Evolutionary conservation across 1,140 invertebrate species (phyloP).

Genomic region (Aphis gossypii): DNA sequence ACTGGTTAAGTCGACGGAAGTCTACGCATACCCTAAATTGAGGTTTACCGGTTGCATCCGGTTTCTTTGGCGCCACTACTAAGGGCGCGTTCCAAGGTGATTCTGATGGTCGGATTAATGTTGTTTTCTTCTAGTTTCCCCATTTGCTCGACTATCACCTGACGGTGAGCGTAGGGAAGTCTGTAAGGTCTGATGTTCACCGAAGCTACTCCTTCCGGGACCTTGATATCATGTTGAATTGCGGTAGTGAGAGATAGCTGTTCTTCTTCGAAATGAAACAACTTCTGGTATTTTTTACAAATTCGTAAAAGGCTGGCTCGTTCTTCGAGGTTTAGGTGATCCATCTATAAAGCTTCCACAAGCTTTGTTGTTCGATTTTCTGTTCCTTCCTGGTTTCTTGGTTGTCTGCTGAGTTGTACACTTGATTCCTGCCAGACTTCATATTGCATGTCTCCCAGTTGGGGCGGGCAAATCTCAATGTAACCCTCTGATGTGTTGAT

Average conservation of each 20-base stretch:
- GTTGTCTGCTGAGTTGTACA: neutral
- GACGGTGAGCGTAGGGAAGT: neutral
- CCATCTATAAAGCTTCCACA: neutral
- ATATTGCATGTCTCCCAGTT: neutral
- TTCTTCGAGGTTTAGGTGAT: neutral
- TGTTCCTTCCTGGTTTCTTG: neutral
- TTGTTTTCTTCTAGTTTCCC: neutral
- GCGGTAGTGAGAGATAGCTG: neutral
- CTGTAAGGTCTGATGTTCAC: neutral
- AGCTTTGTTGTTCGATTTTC: neutral
- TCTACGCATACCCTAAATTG: conserved; percentile 61
- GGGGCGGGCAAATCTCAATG: neutral
- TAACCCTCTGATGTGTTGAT: neutral
- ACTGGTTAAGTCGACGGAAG: conserved; percentile 58
- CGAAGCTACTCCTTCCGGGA: neutral
- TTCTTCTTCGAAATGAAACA: neutral
- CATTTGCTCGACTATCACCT: conserved; percentile 49
- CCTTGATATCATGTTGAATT: neutral
- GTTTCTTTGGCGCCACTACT: conserved; percentile 61
- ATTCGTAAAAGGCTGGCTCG: neutral
- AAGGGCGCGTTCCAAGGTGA: conserved; percentile 59
- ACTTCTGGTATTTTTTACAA: neutral
- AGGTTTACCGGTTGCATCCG: conserved; percentile 59
- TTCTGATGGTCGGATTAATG: conserved; percentile 25
- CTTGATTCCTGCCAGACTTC: neutral